phyloP scores from a whole-genome alignment of 2,113 vertebrate species.

The Panthera leo region DNA sequence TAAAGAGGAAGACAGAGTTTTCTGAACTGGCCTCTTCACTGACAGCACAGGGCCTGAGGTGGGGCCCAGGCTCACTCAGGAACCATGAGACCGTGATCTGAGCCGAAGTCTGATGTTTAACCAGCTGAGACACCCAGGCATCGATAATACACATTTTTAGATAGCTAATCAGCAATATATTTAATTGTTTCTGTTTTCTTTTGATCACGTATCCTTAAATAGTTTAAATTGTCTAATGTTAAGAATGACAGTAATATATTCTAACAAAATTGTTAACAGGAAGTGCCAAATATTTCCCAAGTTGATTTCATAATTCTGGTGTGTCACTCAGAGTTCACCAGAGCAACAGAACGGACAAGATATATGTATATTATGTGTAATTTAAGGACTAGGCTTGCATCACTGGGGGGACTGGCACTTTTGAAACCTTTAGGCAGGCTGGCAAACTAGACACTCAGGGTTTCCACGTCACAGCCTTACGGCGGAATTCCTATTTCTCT shows the following conservation, averaged over 20 bases:
- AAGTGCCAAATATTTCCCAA: neutral
- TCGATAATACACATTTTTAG: neutral
- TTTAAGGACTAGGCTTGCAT: neutral
- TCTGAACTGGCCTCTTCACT: no score
- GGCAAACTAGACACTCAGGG: neutral
- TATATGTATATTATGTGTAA: neutral
- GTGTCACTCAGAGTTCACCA: neutral
- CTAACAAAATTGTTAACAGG: neutral
- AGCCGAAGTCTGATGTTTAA: no score
- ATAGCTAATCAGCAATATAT: neutral
- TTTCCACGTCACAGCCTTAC: neutral
- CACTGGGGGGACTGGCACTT: neutral
- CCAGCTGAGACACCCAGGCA: no score
- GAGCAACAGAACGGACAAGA: neutral
- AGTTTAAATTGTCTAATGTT: neutral
- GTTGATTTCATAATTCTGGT: neutral
- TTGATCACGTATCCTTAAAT: neutral
- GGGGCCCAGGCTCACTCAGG: no score
- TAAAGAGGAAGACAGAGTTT: no score
- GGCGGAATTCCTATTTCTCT: neutral
- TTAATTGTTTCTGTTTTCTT: slow-evolving; percentile 28
- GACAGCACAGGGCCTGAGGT: no score
- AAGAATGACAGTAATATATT: neutral
- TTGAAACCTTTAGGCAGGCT: neutral
- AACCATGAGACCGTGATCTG: no score